These are phyloP conservation scores for Gadopsis bispinosus DNA, from an alignment of 2,797 vertebrate species.

Conservation along the genomic window DNA sequence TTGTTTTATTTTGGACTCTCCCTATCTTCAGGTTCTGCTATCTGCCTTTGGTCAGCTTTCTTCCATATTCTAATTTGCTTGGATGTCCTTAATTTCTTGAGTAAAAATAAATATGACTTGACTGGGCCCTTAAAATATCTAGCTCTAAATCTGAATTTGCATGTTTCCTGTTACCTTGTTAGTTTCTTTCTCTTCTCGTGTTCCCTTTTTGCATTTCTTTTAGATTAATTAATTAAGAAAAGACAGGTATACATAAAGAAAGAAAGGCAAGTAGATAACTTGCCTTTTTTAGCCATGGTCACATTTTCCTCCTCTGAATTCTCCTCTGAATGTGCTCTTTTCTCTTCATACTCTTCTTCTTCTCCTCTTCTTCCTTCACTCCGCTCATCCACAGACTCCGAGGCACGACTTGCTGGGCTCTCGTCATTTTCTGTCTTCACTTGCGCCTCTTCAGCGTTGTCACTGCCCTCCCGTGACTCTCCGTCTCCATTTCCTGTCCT, in stretches of 20 bases:
- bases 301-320: conserved; percentile 43
- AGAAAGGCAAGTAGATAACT: conserved; percentile 11
- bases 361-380: conserved; percentile 43
- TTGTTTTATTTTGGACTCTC: conserved; percentile 4
- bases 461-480: conserved; percentile 53
- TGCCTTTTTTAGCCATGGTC: conserved; percentile 64
- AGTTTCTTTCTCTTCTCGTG: neutral
- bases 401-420: conserved; percentile 36
- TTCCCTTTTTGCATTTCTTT: neutral
- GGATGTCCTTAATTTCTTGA: neutral
- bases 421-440: conserved; percentile 48
- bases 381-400: conserved; percentile 48
- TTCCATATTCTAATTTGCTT: conserved; percentile 24
- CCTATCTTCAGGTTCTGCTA: neutral
- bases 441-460: conserved; percentile 42
- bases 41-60: conserved; percentile 20
- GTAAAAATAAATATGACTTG: conserved; percentile 26
- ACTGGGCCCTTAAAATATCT: conserved; percentile 2
- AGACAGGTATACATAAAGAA: neutral
- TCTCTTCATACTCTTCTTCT: conserved; percentile 70
- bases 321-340: conserved; percentile 60
- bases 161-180: neutral
- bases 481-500: conserved; percentile 52
- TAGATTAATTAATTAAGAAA: neutral
- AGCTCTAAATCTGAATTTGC: conserved; percentile 8